Conservation (phyloP, 1,140 invertebrate species). For the Hycleus cichorii region DNA sequence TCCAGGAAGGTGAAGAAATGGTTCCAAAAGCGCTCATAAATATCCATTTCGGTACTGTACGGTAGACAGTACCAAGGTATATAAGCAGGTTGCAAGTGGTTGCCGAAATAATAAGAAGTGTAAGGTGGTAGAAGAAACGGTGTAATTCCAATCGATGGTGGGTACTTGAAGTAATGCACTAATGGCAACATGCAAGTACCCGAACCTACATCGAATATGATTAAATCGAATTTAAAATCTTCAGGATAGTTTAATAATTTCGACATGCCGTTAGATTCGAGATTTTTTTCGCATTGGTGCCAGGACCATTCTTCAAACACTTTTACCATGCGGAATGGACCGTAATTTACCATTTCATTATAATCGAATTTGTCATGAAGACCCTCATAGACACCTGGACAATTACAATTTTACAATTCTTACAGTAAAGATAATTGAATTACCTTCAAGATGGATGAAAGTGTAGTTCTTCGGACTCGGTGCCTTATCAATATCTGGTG, state of each 20-base stretch:
- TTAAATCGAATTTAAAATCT: slow-evolving; percentile 29
- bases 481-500: slow-evolving; percentile 18
- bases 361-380: neutral
- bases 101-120: slow-evolving; percentile 4
- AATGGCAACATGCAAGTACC: slow-evolving; percentile 21
- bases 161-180: slow-evolving; percentile 5
- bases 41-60: slow-evolving; percentile 2
- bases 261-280: neutral
- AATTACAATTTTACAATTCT: no score
- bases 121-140: slow-evolving; percentile 7
- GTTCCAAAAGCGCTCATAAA: slow-evolving; percentile 2
- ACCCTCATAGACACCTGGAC: neutral
- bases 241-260: slow-evolving; percentile 20
- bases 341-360: neutral
- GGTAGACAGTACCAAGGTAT: slow-evolving; percentile 1
- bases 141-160: slow-evolving; percentile 2
- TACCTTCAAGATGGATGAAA: slow-evolving; percentile 26
- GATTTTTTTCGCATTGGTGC: neutral
- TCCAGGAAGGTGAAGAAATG: neutral
- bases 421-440: no score
- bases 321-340: neutral
- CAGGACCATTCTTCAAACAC: neutral
- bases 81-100: neutral
- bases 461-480: slow-evolving; percentile 18
- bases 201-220: slow-evolving; percentile 27